These are phyloP conservation scores for Drosophila prolongata DNA, from an alignment of 2,888 invertebrate genomes.

Conservation along the genomic window DNA sequence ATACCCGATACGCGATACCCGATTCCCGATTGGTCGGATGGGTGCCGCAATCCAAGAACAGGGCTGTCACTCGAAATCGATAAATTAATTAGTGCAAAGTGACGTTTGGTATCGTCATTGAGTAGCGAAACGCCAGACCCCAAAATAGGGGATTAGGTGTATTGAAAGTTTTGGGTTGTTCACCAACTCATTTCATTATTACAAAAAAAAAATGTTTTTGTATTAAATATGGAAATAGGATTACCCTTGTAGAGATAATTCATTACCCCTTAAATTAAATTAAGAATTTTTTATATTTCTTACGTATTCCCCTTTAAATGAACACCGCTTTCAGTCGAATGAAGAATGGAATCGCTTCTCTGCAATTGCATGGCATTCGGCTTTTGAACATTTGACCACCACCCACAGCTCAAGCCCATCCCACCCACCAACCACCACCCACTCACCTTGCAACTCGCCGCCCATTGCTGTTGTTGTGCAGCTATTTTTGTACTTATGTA, in stretches of 20 bases:
- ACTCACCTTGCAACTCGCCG: background rate
- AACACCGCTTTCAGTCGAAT: too few relatives aligned
- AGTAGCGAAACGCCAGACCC: background rate
- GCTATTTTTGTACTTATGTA: background rate
- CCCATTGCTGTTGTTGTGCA: background rate
- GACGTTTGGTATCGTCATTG: conserved; percentile 1
- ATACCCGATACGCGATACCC: background rate
- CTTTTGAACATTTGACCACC: conserved; percentile 6
- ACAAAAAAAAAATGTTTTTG: too few relatives aligned
- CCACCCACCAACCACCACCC: background rate
- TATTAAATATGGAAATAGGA: too few relatives aligned
- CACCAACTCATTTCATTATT: too few relatives aligned
- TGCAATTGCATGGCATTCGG: background rate
- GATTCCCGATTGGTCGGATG: conserved; percentile 1
- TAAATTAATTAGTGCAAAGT: conserved; percentile 38
- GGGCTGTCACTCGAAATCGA: conserved; percentile 34
- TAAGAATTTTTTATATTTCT: too few relatives aligned
- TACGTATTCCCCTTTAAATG: too few relatives aligned
- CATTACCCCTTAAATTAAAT: too few relatives aligned
- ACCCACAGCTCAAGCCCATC: background rate
- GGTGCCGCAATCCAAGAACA: background rate
- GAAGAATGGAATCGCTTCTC: background rate
- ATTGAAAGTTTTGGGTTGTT: too few relatives aligned
- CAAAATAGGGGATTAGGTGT: background rate
- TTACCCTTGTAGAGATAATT: too few relatives aligned